Evolutionary conservation across 2,797 vertebrate species (phyloP).

Genomic region (Apogon talboti): DNA sequence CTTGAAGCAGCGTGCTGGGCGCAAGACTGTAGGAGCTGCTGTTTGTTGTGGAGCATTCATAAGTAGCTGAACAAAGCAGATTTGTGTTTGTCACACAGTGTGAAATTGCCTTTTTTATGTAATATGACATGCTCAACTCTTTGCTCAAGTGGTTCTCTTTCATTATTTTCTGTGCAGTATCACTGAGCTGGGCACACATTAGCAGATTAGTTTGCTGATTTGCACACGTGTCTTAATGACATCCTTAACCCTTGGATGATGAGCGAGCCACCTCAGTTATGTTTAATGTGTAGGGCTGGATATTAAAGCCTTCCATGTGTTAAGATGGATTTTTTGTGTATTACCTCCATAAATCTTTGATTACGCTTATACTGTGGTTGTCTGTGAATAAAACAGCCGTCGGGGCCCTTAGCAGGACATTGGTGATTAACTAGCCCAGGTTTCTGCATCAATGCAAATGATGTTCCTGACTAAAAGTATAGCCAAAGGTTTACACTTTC

Average conservation of each 20-base stretch:
- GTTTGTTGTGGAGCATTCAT: conserved; percentile 33
- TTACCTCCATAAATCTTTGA: too few species aligned
- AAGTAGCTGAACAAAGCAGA: conserved; percentile 35
- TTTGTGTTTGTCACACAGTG: conserved; percentile 18
- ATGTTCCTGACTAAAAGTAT: neutral
- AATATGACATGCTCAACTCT: conserved; percentile 16
- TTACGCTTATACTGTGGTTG: conserved; percentile 8
- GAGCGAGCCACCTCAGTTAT: neutral
- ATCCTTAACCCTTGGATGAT: neutral
- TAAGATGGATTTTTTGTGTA: neutral
- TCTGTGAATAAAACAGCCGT: neutral
- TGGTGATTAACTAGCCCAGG: neutral
- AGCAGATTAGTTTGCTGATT: conserved; percentile 25
- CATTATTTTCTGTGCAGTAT: conserved; percentile 34
- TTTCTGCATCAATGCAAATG: neutral
- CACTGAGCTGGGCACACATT: conserved; percentile 49
- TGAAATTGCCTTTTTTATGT: conserved; percentile 25
- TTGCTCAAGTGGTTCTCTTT: conserved; percentile 10
- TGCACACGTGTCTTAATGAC: conserved; percentile 1
- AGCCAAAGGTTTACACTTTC: neutral
- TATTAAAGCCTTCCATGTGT: conserved; percentile 4
- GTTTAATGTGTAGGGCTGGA: neutral
- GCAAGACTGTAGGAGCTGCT: conserved; percentile 6
- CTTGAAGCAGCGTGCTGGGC: conserved; percentile 5
- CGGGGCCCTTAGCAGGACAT: neutral